Evolutionary conservation across 2,113 vertebrate species (phyloP), one percentile per base, ranked within the genome.

Genomic region (Corythoichthys intestinalis): DNA sequence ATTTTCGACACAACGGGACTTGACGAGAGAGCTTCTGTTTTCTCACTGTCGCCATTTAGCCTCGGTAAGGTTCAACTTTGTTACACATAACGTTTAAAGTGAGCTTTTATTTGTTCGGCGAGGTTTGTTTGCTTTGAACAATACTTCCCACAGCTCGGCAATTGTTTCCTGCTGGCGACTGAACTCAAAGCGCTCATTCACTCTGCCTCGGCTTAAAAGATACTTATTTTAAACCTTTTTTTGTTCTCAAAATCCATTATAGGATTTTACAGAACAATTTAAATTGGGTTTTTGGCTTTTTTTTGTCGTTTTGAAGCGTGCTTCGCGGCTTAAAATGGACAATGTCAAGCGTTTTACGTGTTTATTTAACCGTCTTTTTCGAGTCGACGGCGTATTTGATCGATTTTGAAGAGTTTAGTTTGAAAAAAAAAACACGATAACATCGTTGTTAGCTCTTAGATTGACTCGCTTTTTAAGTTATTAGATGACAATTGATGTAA

Each of bases 111-210:
- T 70, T 72, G 65, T 81, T 66, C 50, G 73, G 48, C 68, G 73
- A 66, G 65, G 75, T 71, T 85, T 67, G 83, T 84, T 85, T 82
- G 83, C 81, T 80, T 58, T 79, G 72, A 83, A 79, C 83, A 64
- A 35, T 65, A 20, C 53, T 56, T 34, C 67, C 71, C 76, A 78
- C 15, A 78, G 81, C 75, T 83, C 76, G 65, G 34, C 65, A n/a
- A 85, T 85, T 85, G 83, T 88, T 87, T 84, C 80, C 63, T 70
- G 73, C 75, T 74, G 73, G 64, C 53, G 72, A 71, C 72, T 12
- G 41, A 79, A 85, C 79, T 80, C 72, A n/a, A 52, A 37, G 56
- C 56, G 56, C 56, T 37, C 56, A 37, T 58, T 37, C 56, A 37
- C 56, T 35, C 34, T 14, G 34, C 4, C 5, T 37, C 34, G 13